phyloP scores from a whole-genome alignment of 2,888 invertebrate genomes.

The Acrocyrtus sp. region DNA sequence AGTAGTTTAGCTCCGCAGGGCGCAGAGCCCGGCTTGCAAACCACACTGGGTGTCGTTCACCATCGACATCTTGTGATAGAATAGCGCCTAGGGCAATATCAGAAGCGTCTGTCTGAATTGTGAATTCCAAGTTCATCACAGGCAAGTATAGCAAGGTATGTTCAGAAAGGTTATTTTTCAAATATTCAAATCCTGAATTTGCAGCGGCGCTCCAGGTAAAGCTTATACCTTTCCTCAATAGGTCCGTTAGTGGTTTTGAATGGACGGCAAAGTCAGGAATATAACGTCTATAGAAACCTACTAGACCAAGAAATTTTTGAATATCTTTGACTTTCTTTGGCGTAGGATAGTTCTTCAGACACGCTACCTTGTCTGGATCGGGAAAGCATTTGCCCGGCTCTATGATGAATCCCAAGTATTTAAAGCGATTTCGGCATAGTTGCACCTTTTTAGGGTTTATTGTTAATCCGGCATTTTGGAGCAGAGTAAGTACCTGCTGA shows the following conservation, averaged over 20 bases:
- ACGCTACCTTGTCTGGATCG: conserved; percentile 64
- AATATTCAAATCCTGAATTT: conserved; percentile 22
- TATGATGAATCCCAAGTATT: conserved; percentile 65
- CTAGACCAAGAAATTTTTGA: conserved; percentile 41
- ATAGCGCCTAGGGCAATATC: conserved; percentile 61
- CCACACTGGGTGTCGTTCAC: conserved; percentile 51
- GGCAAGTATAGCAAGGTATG: conserved; percentile 60
- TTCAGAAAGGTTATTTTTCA: conserved; percentile 30
- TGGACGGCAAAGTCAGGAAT: conserved; percentile 29
- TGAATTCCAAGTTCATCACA: conserved; percentile 52
- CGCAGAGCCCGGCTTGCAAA: conserved; percentile 60
- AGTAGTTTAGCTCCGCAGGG: conserved; percentile 51
- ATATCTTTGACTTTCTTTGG: conserved; percentile 42
- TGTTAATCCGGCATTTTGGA: conserved; percentile 53
- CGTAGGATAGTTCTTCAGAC: conserved; percentile 36
- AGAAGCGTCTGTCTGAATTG: conserved; percentile 62
- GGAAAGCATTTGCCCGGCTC: conserved; percentile 65
- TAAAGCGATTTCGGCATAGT: conserved; percentile 48
- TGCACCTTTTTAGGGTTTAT: conserved; percentile 62
- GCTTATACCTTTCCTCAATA: conserved; percentile 40
- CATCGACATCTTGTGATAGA: conserved; percentile 58
- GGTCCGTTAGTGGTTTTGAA: conserved; percentile 34
- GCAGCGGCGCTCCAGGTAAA: conserved; percentile 30
- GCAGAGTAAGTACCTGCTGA: conserved; percentile 4
- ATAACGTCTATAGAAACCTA: conserved; percentile 49